Base-by-base conservation (phyloP, 2,888 invertebrate species). In the Tetranychus truncatus region DNA sequence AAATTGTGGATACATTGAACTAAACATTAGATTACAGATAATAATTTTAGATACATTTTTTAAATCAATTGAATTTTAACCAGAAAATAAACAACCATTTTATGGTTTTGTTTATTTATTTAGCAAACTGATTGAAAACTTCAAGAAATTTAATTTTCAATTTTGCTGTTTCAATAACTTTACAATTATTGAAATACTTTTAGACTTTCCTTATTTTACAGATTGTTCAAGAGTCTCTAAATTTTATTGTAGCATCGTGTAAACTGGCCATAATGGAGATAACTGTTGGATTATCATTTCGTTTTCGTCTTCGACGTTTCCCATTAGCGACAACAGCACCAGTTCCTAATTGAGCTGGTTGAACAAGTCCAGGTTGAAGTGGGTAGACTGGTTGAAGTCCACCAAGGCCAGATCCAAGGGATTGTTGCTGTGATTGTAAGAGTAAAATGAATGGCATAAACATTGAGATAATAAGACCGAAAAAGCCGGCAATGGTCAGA, bases 401-500 rank as follows among this genome's bases (percentile, higher is more conserved):
- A 66, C 66, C 55, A 46, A 72, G 55, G 1, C 72, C 72, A 20
- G 21, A 11, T 5, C 75, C 75, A 8, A 72, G 15, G 15, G 66
- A 21, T 15, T 66, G 66, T 1, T 66, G 73, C 20, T 69, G 69
- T 11, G 69, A 69, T 24, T 69, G 69, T 15, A 75, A 18, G 9
- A 75, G 18, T 6, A 75, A 66, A 8, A 18, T 65, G 46, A 75
- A 75, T 44, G 75, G 75, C 75, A 75, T 73, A 66, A 75, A 45
- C 75, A 75, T 67, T 72, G 75, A 72, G 46, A 75, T 73, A 66
- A 75, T 75, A 44, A 75, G 21, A 8, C 75, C 75, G n/a, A 75
- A 75, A 67, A 75, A 75, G 20, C 75, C 75, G 21, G 75, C 75
- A 44, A 75, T 75, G 20, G 75, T 75, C 8, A 75, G 34, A n/a